Conservation (phyloP, 1,140 invertebrate species). For the Drosophila prosaltans region DNA sequence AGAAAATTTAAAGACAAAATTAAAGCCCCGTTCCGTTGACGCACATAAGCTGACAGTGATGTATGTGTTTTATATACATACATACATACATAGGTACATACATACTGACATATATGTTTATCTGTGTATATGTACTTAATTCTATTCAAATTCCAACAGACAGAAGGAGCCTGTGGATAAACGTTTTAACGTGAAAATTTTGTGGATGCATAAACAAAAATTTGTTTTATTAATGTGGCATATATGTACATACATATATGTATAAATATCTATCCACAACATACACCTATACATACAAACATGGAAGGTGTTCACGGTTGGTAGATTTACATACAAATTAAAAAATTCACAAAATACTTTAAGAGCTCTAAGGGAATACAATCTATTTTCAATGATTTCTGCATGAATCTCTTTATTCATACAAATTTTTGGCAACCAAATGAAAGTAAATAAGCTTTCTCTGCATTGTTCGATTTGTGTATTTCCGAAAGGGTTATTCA, state of each 20-base stretch:
- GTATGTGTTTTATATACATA: slow-evolving; percentile 70
- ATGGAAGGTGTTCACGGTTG: background rate
- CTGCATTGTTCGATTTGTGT: no score
- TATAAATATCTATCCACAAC: background rate
- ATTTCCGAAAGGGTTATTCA: no score
- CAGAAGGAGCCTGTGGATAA: slow-evolving; percentile 3
- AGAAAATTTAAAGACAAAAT: slow-evolving; percentile 35
- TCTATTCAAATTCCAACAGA: slow-evolving; percentile 36
- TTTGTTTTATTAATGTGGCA: slow-evolving; percentile 12
- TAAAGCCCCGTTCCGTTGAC: slow-evolving; percentile 43
- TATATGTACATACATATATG: background rate
- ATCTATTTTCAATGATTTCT: background rate
- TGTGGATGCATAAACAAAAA: background rate
- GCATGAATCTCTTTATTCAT: background rate
- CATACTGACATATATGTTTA: background rate
- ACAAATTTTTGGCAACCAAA: no score
- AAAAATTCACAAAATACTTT: slow-evolving; percentile 8
- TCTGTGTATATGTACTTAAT: slow-evolving; percentile 16
- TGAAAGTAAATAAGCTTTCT: no score
- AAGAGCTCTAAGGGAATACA: background rate
- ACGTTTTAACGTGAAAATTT: slow-evolving; percentile 7
- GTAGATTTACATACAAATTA: background rate
- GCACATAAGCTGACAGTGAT: slow-evolving; percentile 68
- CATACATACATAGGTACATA: background rate
- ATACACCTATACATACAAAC: background rate